A percentile compares a stretch with the other conserved stretches of the same genome.
phyloP scores from a whole-genome alignment of 2,888 invertebrate species.

The Orthonevra nobilis region DNA sequence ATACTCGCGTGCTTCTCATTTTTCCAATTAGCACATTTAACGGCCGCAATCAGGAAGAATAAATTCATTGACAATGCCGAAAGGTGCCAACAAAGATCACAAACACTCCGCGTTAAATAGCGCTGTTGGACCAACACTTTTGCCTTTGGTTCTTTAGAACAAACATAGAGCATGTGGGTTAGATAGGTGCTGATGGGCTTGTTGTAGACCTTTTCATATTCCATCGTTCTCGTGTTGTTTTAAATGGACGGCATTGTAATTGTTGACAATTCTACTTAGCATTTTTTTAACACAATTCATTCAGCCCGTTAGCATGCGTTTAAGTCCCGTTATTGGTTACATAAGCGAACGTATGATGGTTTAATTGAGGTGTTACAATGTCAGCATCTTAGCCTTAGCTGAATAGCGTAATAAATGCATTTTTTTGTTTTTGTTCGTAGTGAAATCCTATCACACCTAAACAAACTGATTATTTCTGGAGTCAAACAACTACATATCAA shows the following conservation, averaged over 20 bases:
- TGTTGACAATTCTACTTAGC: constrained; percentile 36
- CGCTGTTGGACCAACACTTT: neutral
- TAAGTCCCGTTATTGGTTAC: constrained; percentile 28
- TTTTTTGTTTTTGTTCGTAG: too few species aligned
- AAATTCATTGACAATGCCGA: constrained; percentile 12
- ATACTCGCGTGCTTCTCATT: constrained; percentile 39
- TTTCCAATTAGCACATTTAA: constrained; percentile 45
- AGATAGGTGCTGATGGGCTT: constrained; percentile 15
- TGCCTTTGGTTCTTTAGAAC: neutral
- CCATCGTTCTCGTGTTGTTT: neutral
- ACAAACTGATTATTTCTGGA: too few species aligned
- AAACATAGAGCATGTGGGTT: constrained; percentile 4
- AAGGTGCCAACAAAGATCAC: constrained; percentile 44
- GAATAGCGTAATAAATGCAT: too few species aligned
- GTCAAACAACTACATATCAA: too few species aligned
- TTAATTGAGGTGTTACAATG: constrained; percentile 24
- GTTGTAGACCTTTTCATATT: neutral
- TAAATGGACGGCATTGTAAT: neutral
- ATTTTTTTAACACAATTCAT: constrained; percentile 6
- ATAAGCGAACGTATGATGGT: constrained; percentile 1
- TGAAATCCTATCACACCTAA: too few species aligned
- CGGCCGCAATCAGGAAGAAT: constrained; percentile 46
- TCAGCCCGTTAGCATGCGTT: constrained; percentile 2
- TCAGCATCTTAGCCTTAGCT: constrained; percentile 2
- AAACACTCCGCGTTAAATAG: constrained; percentile 22